phyloP scores from a whole-genome alignment of 2,888 invertebrate species.

The Diaprepes abbreviatus region DNA sequence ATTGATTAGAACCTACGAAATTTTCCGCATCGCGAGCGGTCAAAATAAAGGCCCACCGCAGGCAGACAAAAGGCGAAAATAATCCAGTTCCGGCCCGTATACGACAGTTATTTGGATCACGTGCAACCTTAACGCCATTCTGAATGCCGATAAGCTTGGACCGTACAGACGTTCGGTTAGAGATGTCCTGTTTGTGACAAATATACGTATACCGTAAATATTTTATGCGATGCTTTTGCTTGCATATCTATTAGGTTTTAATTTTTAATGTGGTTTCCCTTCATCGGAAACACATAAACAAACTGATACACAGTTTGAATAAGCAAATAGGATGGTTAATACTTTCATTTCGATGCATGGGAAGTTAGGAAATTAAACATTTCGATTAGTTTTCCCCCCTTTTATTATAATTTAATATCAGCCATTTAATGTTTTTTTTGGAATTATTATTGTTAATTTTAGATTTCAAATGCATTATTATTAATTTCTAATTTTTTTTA shows the following conservation, averaged over 20 bases:
- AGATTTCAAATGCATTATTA: too few species aligned
- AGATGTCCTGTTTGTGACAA: conserved; percentile 12
- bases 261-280: background rate
- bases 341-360: too few species aligned
- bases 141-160: conserved; percentile 40
- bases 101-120: conserved; percentile 46
- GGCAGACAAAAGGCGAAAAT: conserved; percentile 42
- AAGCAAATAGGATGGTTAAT: too few species aligned
- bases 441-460: too few species aligned
- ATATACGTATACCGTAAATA: background rate
- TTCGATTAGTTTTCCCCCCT: too few species aligned
- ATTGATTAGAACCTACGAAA: conserved; percentile 41
- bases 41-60: conserved; percentile 30
- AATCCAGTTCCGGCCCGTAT: conserved; percentile 39
- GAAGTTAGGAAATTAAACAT: too few species aligned
- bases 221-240: background rate
- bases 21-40: conserved; percentile 19
- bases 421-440: too few species aligned
- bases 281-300: too few species aligned
- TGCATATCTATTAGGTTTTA: too few species aligned
- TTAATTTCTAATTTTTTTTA: too few species aligned
- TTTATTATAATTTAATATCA: too few species aligned
- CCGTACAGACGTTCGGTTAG: background rate
- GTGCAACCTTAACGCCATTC: conserved; percentile 21
- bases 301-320: too few species aligned